Base-by-base conservation (phyloP, 2,888 invertebrate species). In the Melolontha melolontha region DNA sequence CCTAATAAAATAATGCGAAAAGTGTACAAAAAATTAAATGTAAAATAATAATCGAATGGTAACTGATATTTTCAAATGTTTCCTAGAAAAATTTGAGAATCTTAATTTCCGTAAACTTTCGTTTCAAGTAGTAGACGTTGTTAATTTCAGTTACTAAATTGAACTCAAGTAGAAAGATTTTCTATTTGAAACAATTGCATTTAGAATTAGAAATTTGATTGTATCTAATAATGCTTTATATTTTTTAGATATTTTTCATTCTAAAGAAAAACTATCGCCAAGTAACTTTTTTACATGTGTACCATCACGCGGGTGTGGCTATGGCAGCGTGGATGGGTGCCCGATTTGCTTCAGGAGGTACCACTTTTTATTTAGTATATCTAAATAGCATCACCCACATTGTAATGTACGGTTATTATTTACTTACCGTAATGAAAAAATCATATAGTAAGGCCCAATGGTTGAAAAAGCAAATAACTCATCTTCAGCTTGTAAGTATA, bases 401-500 rank as follows among this genome's bases (percentile, higher is more conserved):
- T 0, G 80, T 94, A 27, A 95, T 96, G 95, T 95, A 95, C 78
- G 84, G 85, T 0, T 93, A 96, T 80, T 96, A 96, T 79, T 87
- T 94, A 11, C 77, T 92, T 70, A 88, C 93, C 0, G 93, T 94
- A 0, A 83, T 91, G 66, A 87, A 91, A 49, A 92, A 92, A 0
- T 86, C 87, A 52, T 86, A 91, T 77, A 90, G 91, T 73, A 84
- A 90, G 68, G 85, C 90, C 67, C 90, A 90, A 64, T 80, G 91
- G 0, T 92, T 93, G 92, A 96, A 96, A 79, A 92, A 92, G 72
- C 87, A 93, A 77, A 90, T 96, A 69, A 96, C 96, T 0, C 92
- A 92, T 77, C 78, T 95, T 74, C 96, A 96, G 84, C 87, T 96
- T 79, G 88, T 89, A 82, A 84, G 86, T 82, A 29, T 7, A 34